Conservation (phyloP, 2,888 invertebrate genomes). For the Neria commutata region DNA sequence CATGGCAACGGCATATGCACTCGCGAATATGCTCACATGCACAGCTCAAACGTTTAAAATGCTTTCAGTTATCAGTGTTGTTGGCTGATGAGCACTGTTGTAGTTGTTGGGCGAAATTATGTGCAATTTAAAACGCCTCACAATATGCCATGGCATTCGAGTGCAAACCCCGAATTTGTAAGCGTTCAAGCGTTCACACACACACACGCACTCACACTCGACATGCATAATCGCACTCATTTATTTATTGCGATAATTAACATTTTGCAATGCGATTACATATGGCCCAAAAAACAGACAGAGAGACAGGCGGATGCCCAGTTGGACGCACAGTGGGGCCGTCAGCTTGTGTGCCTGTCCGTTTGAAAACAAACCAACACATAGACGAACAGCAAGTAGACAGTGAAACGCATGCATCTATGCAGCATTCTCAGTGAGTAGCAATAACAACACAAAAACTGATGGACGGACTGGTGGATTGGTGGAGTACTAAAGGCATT, state of each 20-base stretch:
- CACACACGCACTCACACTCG: no score
- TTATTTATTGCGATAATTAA: slow-evolving; percentile 10
- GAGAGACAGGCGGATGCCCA: no score
- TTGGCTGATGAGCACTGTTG: not conserved
- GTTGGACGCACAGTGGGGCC: not conserved
- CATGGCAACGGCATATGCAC: no score
- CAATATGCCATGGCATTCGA: not conserved
- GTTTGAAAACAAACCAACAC: no score
- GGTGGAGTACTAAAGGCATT: no score
- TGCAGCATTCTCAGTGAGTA: no score
- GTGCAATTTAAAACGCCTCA: not conserved
- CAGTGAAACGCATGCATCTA: not conserved
- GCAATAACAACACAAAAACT: no score
- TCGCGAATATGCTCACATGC: not conserved
- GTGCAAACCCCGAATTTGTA: not conserved
- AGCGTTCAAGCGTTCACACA: not conserved
- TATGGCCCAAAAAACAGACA: no score
- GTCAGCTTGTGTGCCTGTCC: not conserved
- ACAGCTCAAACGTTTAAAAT: no score
- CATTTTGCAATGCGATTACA: not conserved
- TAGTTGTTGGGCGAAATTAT: not conserved
- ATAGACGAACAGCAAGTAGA: not conserved
- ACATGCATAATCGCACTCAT: not conserved
- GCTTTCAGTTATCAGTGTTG: no score
- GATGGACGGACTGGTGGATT: no score